These are phyloP conservation scores for Xanthia icteritia DNA, from an alignment of 2,888 invertebrate genomes.

Conservation along the genomic window DNA sequence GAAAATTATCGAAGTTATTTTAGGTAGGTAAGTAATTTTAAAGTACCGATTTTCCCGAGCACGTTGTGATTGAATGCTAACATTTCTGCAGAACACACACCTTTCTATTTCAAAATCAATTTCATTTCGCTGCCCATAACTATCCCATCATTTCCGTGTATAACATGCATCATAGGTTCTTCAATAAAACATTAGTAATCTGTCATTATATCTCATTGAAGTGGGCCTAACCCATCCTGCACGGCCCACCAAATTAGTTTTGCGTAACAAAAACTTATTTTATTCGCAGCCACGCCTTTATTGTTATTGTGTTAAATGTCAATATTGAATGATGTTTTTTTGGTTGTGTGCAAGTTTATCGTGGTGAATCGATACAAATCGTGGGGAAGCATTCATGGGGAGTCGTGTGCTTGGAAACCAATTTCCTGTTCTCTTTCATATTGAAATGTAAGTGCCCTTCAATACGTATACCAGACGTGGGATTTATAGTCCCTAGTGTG, in stretches of 20 bases:
- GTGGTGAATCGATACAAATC: constrained; percentile 83
- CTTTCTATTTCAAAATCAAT: constrained; percentile 57
- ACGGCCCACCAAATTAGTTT: constrained; percentile 57
- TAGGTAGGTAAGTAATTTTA: not conserved
- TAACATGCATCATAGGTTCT: constrained; percentile 70
- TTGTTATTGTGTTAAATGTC: constrained; percentile 59
- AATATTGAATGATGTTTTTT: constrained; percentile 66
- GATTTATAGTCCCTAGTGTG: constrained; percentile 68
- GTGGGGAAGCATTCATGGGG: constrained; percentile 82
- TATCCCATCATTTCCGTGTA: constrained; percentile 66
- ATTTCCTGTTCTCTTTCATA: constrained; percentile 88
- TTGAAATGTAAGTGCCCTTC: constrained; percentile 87
- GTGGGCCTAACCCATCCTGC: constrained; percentile 69
- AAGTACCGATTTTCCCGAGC: constrained; percentile 9
- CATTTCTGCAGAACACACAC: constrained; percentile 36
- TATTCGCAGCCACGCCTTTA: constrained; percentile 40
- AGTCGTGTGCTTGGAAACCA: constrained; percentile 86
- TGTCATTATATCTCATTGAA: constrained; percentile 75
- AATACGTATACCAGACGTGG: constrained; percentile 71
- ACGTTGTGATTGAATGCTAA: constrained; percentile 25
- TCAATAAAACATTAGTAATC: constrained; percentile 75
- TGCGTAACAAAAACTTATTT: constrained; percentile 47
- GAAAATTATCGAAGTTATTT: constrained; percentile 1
- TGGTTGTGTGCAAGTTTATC: constrained; percentile 68
- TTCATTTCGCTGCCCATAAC: constrained; percentile 61